Evolutionary conservation across 2,888 invertebrate species (phyloP).

Genomic region (Polydesmus complanatus): DNA sequence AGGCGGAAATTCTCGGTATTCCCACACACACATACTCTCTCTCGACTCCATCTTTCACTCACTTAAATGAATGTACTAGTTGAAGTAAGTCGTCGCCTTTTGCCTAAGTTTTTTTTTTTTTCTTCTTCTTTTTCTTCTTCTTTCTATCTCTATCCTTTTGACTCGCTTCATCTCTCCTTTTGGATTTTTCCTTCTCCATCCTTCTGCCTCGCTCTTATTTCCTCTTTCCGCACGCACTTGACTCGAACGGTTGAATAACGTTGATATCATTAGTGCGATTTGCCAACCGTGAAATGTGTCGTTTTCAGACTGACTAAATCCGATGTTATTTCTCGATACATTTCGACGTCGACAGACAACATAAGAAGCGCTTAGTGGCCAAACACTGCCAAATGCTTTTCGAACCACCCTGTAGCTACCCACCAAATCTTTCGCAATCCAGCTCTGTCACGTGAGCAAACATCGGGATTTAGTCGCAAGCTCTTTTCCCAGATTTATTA

Average conservation of each 20-base stretch:
- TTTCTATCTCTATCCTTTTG: not conserved
- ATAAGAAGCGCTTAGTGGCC: not conserved
- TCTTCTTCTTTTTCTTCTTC: not conserved
- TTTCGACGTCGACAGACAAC: not conserved
- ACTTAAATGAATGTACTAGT: too few relatives aligned
- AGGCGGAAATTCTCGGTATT: too few relatives aligned
- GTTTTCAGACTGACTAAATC: not conserved
- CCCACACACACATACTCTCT: too few relatives aligned
- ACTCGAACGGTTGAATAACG: not conserved
- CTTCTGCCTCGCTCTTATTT: not conserved
- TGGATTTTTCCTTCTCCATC: not conserved
- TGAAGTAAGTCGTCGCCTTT: too few relatives aligned
- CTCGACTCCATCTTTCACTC: too few relatives aligned
- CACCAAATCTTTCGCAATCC: too few relatives aligned
- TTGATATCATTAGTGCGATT: not conserved
- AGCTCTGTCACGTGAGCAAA: too few relatives aligned
- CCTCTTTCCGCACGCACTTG: not conserved
- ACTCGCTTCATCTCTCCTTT: not conserved
- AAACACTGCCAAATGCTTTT: not conserved
- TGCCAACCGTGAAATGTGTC: not conserved
- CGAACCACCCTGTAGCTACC: too few relatives aligned
- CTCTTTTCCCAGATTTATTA: too few relatives aligned
- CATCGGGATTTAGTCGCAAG: too few relatives aligned
- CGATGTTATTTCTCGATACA: not conserved
- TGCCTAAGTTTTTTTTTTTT: not conserved